Conservation (phyloP, 2,113 vertebrate genomes). For the Nicator chloris region DNA sequence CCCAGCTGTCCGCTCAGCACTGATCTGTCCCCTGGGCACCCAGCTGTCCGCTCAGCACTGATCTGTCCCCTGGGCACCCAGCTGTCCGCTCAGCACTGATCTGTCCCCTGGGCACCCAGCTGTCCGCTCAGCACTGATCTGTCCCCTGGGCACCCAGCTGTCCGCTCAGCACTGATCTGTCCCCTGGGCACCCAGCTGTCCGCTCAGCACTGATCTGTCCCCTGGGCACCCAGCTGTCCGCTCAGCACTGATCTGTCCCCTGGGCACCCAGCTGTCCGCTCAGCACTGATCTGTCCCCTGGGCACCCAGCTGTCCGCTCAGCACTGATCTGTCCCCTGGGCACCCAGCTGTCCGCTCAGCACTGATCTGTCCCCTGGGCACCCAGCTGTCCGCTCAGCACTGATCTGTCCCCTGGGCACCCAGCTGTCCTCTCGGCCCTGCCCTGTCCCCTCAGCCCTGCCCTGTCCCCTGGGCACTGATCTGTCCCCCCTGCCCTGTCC, state of each 20-base stretch:
- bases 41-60: too few species aligned
- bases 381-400: rapidly evolving
- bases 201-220: too few species aligned
- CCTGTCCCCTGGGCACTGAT: background rate
- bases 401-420: background rate
- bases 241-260: background rate
- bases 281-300: background rate
- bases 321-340: background rate
- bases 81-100: too few species aligned
- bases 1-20: too few species aligned
- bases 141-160: too few species aligned
- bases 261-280: background rate
- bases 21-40: background rate
- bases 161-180: background rate
- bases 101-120: too few species aligned
- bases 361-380: background rate
- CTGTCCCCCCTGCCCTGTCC: too few species aligned
- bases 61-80: too few species aligned
- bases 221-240: too few species aligned
- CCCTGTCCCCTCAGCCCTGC: background rate
- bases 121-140: too few species aligned
- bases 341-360: background rate
- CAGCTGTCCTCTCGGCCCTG: rapidly evolving
- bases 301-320: too few species aligned
- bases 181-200: background rate